A percentile compares a stretch with the other conserved stretches of the same genome.
These are phyloP conservation scores for Meloidogyne floridensis DNA, from an alignment of 1,140 invertebrate species.

Conservation along the genomic window DNA sequence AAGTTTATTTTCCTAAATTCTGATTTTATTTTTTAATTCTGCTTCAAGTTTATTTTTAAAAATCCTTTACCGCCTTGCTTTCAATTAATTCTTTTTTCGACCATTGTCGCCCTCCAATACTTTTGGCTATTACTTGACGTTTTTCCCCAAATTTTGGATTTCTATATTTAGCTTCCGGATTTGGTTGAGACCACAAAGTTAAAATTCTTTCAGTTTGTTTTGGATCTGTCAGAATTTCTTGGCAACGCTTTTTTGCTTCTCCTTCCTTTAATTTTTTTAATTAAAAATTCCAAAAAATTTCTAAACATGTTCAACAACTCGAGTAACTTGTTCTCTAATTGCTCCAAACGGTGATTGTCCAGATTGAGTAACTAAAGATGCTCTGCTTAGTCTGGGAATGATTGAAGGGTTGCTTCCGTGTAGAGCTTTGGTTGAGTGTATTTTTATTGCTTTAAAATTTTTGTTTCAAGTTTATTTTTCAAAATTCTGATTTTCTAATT, in stretches of 20 bases:
- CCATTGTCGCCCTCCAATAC: conserved; percentile 41
- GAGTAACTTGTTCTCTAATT: conserved; percentile 42
- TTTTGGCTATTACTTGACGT: conserved; percentile 23
- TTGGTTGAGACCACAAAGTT: conserved; percentile 35
- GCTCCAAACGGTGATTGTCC: conserved; percentile 46
- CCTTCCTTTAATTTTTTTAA: conserved; percentile 30
- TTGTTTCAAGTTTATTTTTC: no score
- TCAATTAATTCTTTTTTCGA: conserved; percentile 34
- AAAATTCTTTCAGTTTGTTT: conserved; percentile 49
- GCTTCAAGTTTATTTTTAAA: not conserved
- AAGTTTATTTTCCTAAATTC: no score
- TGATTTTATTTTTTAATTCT: no score
- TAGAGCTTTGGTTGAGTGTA: conserved; percentile 13
- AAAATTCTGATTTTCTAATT: not conserved
- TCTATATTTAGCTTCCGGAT: conserved; percentile 41
- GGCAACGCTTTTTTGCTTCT: conserved; percentile 37
- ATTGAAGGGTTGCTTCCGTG: not conserved
- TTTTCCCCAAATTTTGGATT: conserved; percentile 39
- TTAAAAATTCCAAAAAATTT: not conserved
- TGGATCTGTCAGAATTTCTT: conserved; percentile 43
- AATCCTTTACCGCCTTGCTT: conserved; percentile 7
- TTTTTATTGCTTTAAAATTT: conserved; percentile 15
- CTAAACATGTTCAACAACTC: conserved; percentile 38
- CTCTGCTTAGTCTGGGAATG: not conserved
- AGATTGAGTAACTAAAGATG: conserved; percentile 33